These are phyloP conservation scores for Mormyrus proboscirostris DNA, from an alignment of 2,797 vertebrate genomes.

Conservation along the genomic window DNA sequence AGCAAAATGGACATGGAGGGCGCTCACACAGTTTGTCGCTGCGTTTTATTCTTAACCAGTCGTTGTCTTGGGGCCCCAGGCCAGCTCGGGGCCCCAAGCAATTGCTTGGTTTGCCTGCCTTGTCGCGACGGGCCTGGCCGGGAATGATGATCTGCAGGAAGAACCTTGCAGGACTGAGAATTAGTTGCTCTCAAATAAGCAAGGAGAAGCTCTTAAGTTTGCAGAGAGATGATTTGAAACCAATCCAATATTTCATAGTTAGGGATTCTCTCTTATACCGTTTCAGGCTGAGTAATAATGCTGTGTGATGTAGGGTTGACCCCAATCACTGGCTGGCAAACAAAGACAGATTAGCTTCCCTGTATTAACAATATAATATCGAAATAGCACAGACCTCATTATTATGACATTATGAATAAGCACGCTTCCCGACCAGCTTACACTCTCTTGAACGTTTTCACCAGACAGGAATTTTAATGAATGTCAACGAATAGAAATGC, in stretches of 20 bases:
- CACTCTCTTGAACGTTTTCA: neutral
- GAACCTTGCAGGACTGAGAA: neutral
- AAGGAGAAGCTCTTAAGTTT: neutral
- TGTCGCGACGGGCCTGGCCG: too few species aligned
- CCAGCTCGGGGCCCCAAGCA: too few species aligned
- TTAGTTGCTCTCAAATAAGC: neutral
- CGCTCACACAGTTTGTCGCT: too few species aligned
- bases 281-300: neutral
- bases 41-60: too few species aligned
- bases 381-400: conserved; percentile 7
- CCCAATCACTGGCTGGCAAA: neutral
- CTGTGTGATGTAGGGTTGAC: neutral
- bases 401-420: neutral
- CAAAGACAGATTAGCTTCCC: conserved; percentile 8
- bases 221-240: neutral
- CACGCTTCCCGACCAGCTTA: neutral
- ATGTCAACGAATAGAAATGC: neutral
- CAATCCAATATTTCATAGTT: conserved; percentile 2
- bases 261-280: neutral
- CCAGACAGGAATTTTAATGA: neutral
- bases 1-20: too few species aligned
- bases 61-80: too few species aligned
- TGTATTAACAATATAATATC: neutral
- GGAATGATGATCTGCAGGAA: neutral
- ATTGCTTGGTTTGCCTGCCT: too few species aligned